Conservation (phyloP, 2,113 vertebrate genomes). For the Pachypanchax playfairii region DNA sequence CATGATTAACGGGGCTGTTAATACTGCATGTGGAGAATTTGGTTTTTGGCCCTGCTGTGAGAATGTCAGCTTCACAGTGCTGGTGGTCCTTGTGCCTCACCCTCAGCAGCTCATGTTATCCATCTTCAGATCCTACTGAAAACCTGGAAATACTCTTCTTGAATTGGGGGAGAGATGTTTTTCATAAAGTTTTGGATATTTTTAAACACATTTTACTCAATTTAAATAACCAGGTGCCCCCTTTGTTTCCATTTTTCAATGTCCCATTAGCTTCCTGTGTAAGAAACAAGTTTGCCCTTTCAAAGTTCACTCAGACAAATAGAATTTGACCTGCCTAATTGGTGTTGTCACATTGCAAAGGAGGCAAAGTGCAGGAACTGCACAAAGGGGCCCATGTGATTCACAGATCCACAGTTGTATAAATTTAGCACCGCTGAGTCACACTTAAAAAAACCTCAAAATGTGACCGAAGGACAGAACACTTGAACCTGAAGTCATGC, state of each 20-base stretch:
- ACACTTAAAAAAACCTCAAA: background rate
- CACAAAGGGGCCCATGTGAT: background rate
- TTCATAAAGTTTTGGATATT: slow-evolving; percentile 10
- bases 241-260: background rate
- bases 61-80: slow-evolving; percentile 30
- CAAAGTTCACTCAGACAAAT: slow-evolving; percentile 1
- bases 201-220: slow-evolving; percentile 7
- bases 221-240: background rate
- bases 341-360: background rate
- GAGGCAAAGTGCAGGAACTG: background rate
- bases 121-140: slow-evolving; percentile 39
- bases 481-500: background rate
- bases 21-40: slow-evolving; percentile 49
- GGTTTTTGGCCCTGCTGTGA: slow-evolving; percentile 32
- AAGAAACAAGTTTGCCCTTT: slow-evolving; percentile 28
- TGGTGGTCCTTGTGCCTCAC: background rate
- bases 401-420: background rate
- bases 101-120: background rate
- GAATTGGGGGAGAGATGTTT: slow-evolving; percentile 15
- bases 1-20: slow-evolving; percentile 54
- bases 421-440: background rate
- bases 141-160: slow-evolving; percentile 40
- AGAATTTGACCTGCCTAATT: slow-evolving; percentile 25
- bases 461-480: background rate
- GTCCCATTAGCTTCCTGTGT: slow-evolving; percentile 7